These are phyloP conservation scores for Stenolophus ochropezus DNA, from an alignment of 2,888 invertebrate genomes.

Conservation along the genomic window DNA sequence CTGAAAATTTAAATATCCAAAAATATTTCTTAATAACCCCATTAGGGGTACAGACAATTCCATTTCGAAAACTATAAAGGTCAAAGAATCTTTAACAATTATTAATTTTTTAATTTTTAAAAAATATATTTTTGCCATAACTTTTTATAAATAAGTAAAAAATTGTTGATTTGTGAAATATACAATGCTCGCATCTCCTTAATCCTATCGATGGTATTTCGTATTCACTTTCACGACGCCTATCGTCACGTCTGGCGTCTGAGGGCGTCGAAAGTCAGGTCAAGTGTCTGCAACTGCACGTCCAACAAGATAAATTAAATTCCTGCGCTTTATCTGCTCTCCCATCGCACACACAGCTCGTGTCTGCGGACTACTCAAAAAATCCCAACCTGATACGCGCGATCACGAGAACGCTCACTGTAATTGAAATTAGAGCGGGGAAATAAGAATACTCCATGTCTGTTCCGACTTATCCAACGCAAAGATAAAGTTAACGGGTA, in stretches of 20 bases:
- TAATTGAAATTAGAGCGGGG: not conserved
- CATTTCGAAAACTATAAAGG: no score
- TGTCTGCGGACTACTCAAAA: not conserved
- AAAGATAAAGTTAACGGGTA: no score
- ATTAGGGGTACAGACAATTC: no score
- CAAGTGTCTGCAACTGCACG: slow-evolving; percentile 28
- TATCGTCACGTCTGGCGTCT: not conserved
- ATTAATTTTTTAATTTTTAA: no score
- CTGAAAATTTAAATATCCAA: no score
- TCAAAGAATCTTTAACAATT: no score
- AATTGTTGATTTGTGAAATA: no score
- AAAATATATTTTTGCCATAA: no score
- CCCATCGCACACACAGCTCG: not conserved
- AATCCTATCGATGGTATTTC: no score
- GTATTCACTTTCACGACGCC: not conserved
- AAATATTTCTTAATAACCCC: no score
- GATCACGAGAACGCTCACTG: not conserved
- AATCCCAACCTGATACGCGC: not conserved
- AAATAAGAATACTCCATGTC: not conserved
- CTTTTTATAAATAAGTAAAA: no score
- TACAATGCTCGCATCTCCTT: no score
- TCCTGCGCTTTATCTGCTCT: slow-evolving; percentile 15
- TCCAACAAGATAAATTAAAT: slow-evolving; percentile 25
- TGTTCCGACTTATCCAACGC: not conserved
- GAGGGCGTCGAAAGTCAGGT: not conserved